phyloP scores from a whole-genome alignment of 2,888 invertebrate genomes.

The Lasius platythorax region DNA sequence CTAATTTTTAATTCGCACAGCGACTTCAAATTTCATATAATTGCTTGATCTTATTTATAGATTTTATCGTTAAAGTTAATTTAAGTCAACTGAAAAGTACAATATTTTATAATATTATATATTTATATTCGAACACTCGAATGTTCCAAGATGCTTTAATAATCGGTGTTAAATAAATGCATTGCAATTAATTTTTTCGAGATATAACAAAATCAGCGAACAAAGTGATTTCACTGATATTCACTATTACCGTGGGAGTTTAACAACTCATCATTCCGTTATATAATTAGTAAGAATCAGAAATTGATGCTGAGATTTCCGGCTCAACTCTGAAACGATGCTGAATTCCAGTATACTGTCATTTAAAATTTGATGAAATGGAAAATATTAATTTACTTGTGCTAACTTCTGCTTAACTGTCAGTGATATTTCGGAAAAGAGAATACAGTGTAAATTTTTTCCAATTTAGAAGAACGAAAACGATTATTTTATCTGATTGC shows the following conservation, averaged over 20 bases:
- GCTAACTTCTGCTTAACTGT: too few species aligned
- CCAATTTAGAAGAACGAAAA: too few species aligned
- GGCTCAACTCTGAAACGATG: too few species aligned
- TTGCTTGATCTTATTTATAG: neutral
- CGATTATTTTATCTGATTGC: too few species aligned
- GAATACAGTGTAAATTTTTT: too few species aligned
- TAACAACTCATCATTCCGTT: neutral
- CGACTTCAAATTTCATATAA: neutral
- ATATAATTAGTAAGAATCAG: neutral
- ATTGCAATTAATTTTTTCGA: neutral
- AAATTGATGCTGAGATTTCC: neutral
- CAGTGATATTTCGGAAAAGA: too few species aligned
- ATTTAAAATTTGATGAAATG: too few species aligned
- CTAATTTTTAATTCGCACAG: neutral
- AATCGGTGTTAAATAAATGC: neutral
- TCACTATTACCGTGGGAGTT: neutral
- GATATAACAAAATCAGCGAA: neutral
- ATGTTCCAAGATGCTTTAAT: neutral
- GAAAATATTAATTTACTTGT: too few species aligned
- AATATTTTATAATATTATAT: neutral
- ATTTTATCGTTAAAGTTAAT: neutral
- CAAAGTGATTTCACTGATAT: neutral
- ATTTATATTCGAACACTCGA: neutral
- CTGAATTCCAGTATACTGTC: too few species aligned
- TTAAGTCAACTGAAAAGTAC: neutral